Conservation (phyloP, 2,888 invertebrate genomes). For the Watsonalla cultraria region DNA sequence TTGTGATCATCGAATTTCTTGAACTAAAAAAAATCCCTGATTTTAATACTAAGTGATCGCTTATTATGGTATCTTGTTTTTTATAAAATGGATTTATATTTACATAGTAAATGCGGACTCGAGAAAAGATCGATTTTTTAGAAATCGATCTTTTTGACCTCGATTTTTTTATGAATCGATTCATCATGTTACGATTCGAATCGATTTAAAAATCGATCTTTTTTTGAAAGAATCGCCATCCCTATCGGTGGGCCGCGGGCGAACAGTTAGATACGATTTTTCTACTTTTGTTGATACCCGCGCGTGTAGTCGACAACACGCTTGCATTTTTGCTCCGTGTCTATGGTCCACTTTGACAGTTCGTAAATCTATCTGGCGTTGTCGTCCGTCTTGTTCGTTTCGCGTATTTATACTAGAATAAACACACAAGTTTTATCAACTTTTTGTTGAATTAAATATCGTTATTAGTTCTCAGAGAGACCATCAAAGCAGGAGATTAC, state of each 20-base stretch:
- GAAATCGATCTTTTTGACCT: too few species aligned
- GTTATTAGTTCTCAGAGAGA: neutral
- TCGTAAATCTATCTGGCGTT: conserved; percentile 67
- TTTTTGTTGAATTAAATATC: conserved; percentile 13
- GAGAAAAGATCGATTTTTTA: too few species aligned
- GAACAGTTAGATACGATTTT: conserved; percentile 30
- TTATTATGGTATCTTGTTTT: too few species aligned
- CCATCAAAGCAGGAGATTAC: conserved; percentile 10
- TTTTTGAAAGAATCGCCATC: too few species aligned
- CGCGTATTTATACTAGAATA: conserved; percentile 47
- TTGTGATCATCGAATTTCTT: too few species aligned
- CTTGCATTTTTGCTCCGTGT: conserved; percentile 48
- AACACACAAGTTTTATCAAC: conserved; percentile 52
- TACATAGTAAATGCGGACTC: too few species aligned
- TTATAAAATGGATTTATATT: too few species aligned
- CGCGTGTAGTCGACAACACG: conserved; percentile 59
- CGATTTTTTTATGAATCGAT: too few species aligned
- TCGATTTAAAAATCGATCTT: too few species aligned
- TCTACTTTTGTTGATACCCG: conserved; percentile 37
- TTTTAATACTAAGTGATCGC: too few species aligned
- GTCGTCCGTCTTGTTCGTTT: conserved; percentile 37
- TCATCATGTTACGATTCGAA: too few species aligned
- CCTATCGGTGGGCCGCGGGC: conserved; percentile 46
- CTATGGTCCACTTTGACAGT: conserved; percentile 73
- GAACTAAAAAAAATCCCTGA: too few species aligned